Percentiles rank a stretch among this genome's conserved stretches.
Conservation (phyloP, 2,888 invertebrate genomes). For the Dascillus cervinus region DNA sequence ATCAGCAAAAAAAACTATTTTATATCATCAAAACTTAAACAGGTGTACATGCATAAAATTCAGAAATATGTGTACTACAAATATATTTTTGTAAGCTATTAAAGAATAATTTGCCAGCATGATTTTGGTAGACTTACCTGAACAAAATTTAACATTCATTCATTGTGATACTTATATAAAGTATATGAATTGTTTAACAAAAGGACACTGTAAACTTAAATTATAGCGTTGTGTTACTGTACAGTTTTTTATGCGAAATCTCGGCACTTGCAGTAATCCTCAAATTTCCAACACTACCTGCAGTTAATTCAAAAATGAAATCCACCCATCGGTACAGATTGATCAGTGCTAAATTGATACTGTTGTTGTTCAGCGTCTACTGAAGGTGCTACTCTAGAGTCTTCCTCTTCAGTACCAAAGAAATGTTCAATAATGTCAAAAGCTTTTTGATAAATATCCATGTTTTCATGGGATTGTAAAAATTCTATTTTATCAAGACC, state of each 20-base stretch:
- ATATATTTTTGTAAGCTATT: slow-evolving; percentile 12
- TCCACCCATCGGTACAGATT: slow-evolving; percentile 68
- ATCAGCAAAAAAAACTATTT: no score
- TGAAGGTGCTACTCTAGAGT: slow-evolving; percentile 68
- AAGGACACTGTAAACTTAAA: no score
- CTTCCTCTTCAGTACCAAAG: slow-evolving; percentile 87
- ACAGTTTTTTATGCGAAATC: no score
- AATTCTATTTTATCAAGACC: slow-evolving; percentile 97
- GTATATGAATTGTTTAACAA: no score
- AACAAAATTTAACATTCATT: no score
- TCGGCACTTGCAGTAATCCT: no score
- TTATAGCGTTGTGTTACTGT: no score
- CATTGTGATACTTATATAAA: no score
- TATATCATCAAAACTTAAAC: slow-evolving; percentile 5
- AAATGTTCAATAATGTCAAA: slow-evolving; percentile 95
- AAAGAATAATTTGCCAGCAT: slow-evolving; percentile 13
- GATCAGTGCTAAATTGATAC: slow-evolving; percentile 64
- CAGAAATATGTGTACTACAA: slow-evolving; percentile 9
- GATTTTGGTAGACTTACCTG: no score
- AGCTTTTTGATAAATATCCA: slow-evolving; percentile 94
- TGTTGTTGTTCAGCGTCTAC: slow-evolving; percentile 65
- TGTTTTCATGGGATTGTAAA: slow-evolving; percentile 92
- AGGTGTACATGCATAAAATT: slow-evolving; percentile 12
- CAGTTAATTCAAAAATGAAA: slow-evolving; percentile 77
- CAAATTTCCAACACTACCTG: no score